These are phyloP conservation scores for Apomyelois bistriatella DNA, from an alignment of 2,888 invertebrate species.

Conservation along the genomic window DNA sequence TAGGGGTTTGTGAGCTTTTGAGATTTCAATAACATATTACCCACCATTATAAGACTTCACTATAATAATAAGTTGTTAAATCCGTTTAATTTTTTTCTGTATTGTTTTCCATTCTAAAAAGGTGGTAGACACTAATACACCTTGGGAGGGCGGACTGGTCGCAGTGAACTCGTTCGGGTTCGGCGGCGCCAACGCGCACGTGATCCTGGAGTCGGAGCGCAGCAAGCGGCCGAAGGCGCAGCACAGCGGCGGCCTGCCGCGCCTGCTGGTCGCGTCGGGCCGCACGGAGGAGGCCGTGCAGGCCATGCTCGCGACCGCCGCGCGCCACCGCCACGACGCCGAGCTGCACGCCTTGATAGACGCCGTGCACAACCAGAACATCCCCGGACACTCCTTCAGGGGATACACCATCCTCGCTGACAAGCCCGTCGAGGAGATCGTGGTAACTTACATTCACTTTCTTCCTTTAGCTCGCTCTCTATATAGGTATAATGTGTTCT, in stretches of 20 bases:
- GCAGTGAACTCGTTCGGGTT: slow-evolving; percentile 99
- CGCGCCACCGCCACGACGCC: slow-evolving; percentile 81
- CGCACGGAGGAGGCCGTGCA: slow-evolving; percentile 90
- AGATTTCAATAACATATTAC: too few species aligned
- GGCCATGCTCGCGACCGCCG: slow-evolving; percentile 82
- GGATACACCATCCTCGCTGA: slow-evolving; percentile 86
- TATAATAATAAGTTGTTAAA: too few species aligned
- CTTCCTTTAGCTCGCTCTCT: not conserved
- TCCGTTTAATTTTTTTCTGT: too few species aligned
- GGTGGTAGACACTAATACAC: slow-evolving; percentile 90
- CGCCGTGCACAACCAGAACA: slow-evolving; percentile 84
- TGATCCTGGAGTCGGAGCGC: slow-evolving; percentile 89
- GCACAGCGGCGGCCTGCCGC: slow-evolving; percentile 49
- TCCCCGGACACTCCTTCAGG: slow-evolving; percentile 88
- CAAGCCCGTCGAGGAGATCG: slow-evolving; percentile 33
- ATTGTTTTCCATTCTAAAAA: slow-evolving; percentile 25
- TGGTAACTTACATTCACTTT: slow-evolving; percentile 22
- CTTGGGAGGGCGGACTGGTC: slow-evolving; percentile 93
- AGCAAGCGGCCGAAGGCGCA: slow-evolving; percentile 76
- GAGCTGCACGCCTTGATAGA: slow-evolving; percentile 89
- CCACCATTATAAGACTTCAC: too few species aligned
- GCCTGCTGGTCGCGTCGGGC: slow-evolving; percentile 87
- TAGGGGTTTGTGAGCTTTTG: too few species aligned
- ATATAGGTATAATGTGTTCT: too few species aligned
- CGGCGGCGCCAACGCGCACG: slow-evolving; percentile 95